Base-by-base conservation (phyloP, 1,140 invertebrate species). In the Musca vetustissima region DNA sequence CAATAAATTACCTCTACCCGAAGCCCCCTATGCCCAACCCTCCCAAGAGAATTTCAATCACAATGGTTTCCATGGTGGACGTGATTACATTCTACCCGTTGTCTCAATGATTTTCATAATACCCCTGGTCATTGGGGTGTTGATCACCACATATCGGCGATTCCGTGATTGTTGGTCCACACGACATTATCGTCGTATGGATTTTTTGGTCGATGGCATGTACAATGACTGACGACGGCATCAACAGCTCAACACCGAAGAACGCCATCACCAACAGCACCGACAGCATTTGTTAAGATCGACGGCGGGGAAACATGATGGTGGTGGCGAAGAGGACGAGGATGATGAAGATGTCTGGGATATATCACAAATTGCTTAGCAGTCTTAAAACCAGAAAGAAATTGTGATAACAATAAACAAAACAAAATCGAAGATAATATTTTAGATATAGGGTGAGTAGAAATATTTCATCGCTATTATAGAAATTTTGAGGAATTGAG, bases 161-260 rank as follows among this genome's bases (percentile, higher is more conserved):
- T 84, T 88, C 55, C 83, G 84, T 68, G 88, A 89, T 70, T 86
- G 86, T 72, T 88, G 88, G 87, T 85, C 87, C 52, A 86, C 87
- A 47, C 81, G 88, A 47, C 88, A 89, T 72, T 89, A 89, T 71
- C 79, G 85, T 13, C 83, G 88, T 69, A 89, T 89, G 88, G 88
- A 89, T 75, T 89, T 88, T 74, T 79, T 89, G 3, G 87, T 89
- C 65, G 88, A 89, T 74, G 88, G 88, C 71, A 89, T 89, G 86
- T 89, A 89, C 73, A 88, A 89, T 75, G 87, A 88, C 76, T 88
- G 79, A 81, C 79, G 72, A 72, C 25, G 47, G 36, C 36, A 43
- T 43, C 36, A 43, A 13, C 36, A 43, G 36, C 11, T 11, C 6
- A 43, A 14, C 11, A 13, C 36, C 1, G 36, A 43, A 8, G 36